Conservation (phyloP, 2,113 vertebrate species). For the Sisor rabdophorus region DNA sequence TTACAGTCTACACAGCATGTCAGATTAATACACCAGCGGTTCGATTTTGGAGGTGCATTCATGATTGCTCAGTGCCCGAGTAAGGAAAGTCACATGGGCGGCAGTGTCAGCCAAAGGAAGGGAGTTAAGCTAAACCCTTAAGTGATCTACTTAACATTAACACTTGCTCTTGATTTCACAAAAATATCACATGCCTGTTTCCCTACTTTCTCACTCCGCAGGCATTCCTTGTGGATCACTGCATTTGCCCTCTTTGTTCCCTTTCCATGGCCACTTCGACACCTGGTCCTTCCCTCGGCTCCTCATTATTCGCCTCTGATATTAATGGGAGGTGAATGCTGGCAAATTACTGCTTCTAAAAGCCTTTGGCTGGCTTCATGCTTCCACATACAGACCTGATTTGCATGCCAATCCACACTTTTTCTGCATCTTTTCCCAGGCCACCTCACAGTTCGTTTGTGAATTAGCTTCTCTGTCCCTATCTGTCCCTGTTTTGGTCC, state of each 20-base stretch:
- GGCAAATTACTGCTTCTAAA: slow-evolving; percentile 58
- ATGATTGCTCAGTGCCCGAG: not conserved
- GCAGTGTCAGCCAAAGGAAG: slow-evolving; percentile 5
- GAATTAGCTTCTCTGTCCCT: slow-evolving; percentile 44
- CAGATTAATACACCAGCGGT: not conserved
- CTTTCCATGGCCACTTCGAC: slow-evolving; percentile 67
- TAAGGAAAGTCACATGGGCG: not conserved
- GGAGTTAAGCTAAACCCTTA: not conserved
- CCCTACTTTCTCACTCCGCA: slow-evolving; percentile 49
- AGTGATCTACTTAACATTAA: slow-evolving; percentile 20
- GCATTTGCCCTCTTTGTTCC: slow-evolving; percentile 70
- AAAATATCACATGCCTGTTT: slow-evolving; percentile 17
- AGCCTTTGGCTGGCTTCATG: slow-evolving; percentile 39
- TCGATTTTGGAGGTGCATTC: not conserved
- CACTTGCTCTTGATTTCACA: slow-evolving; percentile 1
- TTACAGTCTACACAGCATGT: not conserved
- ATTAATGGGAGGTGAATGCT: slow-evolving; percentile 75
- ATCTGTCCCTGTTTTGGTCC: slow-evolving; percentile 28
- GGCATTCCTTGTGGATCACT: slow-evolving; percentile 74
- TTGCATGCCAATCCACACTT: slow-evolving; percentile 64
- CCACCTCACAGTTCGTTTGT: slow-evolving; percentile 33
- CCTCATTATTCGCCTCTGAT: slow-evolving; percentile 76
- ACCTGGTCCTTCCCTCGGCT: slow-evolving; percentile 62
- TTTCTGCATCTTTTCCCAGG: slow-evolving; percentile 46
- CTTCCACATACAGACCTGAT: slow-evolving; percentile 60